Base-by-base conservation (phyloP, 2,113 vertebrate genomes). In the Paedocypris sp. region DNA sequence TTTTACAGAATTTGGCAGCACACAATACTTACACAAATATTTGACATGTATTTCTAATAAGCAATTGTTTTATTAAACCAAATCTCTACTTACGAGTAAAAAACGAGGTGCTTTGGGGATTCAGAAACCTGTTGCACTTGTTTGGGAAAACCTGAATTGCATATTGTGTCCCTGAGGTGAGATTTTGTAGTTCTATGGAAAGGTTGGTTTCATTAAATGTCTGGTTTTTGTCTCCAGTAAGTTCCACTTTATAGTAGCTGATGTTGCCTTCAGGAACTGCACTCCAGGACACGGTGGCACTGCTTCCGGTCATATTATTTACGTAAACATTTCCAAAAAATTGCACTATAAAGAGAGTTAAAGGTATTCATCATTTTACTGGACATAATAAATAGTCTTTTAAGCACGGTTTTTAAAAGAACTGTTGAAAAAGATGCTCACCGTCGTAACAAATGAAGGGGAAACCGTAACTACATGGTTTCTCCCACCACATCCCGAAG, bases 401-500 rank as follows among this genome's bases (percentile, higher is more conserved):
- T 15, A 12, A 33, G 15, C 16, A 8, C 19, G n/a, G 4, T 3
- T 15, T 18, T 38, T 7, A 38, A 26, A 12, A 18, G 9, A 13
- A 6, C 8, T 33, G 1, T 4, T 39, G 18, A 29, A 39, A 13
- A 10, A 10, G 20, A 3, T 29, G 54, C 63, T 26, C 73, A 86
- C 84, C 80, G 43, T 85, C 83, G 61, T 82, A 83, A 41, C 83
- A 86, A 48, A 86, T 71, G 52, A 45, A 86, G 10, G 79, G 68
- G 16, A 77, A 64, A 3, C 0, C 10, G 1, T 74, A 42, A 4
- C 3, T 52, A 62, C 84, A 85, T 4, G 26, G 6, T 38, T 35
- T 73, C 20, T 83, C 82, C 8, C 76, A 20, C 84, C 84, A 86
- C 12, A 80, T 39, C 13, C 84, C 84, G 7, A 69, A 77, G 19